phyloP scores from a whole-genome alignment of 2,113 vertebrate genomes.

The Aptenodytes patagonicus region DNA sequence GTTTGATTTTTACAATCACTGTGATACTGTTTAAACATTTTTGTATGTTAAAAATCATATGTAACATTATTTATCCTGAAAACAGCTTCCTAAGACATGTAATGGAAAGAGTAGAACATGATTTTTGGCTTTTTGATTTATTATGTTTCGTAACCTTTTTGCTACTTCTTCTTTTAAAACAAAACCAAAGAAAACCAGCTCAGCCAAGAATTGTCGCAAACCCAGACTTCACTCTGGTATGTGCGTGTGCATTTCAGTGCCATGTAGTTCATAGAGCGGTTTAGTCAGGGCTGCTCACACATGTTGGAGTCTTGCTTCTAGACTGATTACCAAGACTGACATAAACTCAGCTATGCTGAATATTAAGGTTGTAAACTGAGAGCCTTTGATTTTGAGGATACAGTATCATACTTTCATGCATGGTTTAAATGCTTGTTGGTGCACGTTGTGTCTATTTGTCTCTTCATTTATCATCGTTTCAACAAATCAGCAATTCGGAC shows the following conservation, averaged over 20 bases:
- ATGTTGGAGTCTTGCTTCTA: not conserved
- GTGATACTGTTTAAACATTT: not conserved
- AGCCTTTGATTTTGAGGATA: not conserved
- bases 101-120: not conserved
- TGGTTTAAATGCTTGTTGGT: not conserved
- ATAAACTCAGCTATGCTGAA: not conserved
- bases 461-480: fast-evolving
- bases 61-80: not conserved
- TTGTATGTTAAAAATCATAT: not conserved
- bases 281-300: not conserved
- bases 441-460: not conserved
- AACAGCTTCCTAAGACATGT: not conserved
- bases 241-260: fast-evolving
- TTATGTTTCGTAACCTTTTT: not conserved
- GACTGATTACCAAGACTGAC: not conserved
- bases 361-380: not conserved
- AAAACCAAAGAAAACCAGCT: not conserved
- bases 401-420: fast-evolving
- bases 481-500: not conserved
- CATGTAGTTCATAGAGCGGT: fast-evolving
- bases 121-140: not conserved
- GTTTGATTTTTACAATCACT: not conserved
- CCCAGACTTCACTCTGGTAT: not conserved
- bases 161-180: not conserved
- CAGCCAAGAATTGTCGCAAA: not conserved